Evolutionary conservation across 2,113 vertebrate species (phyloP).

Genomic region (Nicator chloris): DNA sequence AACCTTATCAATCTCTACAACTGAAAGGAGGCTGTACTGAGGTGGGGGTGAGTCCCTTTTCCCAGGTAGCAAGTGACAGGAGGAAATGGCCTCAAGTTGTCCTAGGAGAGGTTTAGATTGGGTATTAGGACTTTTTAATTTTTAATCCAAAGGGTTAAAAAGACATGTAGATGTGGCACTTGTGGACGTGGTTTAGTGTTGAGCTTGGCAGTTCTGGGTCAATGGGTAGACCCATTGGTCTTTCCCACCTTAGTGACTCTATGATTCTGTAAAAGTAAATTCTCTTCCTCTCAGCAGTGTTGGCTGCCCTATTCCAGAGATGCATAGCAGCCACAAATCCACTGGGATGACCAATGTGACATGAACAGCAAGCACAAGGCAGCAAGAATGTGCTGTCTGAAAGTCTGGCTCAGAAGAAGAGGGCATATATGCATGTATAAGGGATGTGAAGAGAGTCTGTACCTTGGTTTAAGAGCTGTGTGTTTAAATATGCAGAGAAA

Average conservation of each 20-base stretch:
- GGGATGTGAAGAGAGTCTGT: background rate
- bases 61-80: background rate
- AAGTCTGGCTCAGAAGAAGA: background rate
- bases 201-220: background rate
- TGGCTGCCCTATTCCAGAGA: background rate
- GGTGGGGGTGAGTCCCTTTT: background rate
- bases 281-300: background rate
- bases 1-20: background rate
- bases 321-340: background rate
- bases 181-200: background rate
- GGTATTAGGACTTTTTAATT: background rate
- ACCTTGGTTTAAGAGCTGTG: background rate
- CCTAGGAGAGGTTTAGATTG: background rate
- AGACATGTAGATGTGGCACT: background rate
- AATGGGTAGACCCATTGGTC: background rate
- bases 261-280: background rate
- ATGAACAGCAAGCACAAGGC: background rate
- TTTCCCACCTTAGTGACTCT: background rate
- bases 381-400: background rate
- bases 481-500: background rate
- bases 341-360: background rate
- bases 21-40: background rate
- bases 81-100: background rate
- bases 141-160: background rate
- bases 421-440: background rate